These are phyloP conservation scores for Cryptops parisi DNA, from an alignment of 2,888 invertebrate species.

Conservation along the genomic window DNA sequence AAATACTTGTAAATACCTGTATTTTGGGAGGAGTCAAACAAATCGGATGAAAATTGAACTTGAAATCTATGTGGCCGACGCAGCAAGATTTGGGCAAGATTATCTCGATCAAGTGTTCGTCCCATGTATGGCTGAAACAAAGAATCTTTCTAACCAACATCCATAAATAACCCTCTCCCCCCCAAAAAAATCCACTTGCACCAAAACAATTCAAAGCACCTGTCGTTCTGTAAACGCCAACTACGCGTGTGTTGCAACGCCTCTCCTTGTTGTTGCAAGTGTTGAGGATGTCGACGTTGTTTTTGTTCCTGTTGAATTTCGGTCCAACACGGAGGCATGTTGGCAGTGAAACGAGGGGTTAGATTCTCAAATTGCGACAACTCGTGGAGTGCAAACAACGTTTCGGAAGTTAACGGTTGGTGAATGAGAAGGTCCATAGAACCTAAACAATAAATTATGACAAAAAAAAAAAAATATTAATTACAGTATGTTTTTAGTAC, in stretches of 20 bases:
- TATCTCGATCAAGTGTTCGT: constrained; percentile 80
- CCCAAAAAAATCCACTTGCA: background rate
- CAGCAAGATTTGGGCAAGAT: constrained; percentile 58
- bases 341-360: constrained; percentile 59
- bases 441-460: background rate
- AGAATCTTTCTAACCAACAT: no score
- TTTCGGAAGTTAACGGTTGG: constrained; percentile 40
- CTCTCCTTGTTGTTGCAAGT: constrained; percentile 47
- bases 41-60: constrained; percentile 63
- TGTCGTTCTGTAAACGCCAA: constrained; percentile 75
- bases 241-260: constrained; percentile 63
- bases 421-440: constrained; percentile 31
- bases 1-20: constrained; percentile 32
- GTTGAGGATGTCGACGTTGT: constrained; percentile 73
- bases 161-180: background rate
- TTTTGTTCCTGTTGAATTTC: constrained; percentile 83
- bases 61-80: constrained; percentile 79
- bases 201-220: constrained; percentile 33
- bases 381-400: constrained; percentile 49
- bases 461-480: background rate
- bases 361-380: constrained; percentile 60
- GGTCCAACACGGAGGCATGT: constrained; percentile 85
- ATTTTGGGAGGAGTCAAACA: constrained; percentile 63
- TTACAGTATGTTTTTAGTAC: no score
- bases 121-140: constrained; percentile 56